Evolutionary conservation across 1,140 invertebrate genomes (phyloP).

Genomic region (Tetragnatha versicolor): DNA sequence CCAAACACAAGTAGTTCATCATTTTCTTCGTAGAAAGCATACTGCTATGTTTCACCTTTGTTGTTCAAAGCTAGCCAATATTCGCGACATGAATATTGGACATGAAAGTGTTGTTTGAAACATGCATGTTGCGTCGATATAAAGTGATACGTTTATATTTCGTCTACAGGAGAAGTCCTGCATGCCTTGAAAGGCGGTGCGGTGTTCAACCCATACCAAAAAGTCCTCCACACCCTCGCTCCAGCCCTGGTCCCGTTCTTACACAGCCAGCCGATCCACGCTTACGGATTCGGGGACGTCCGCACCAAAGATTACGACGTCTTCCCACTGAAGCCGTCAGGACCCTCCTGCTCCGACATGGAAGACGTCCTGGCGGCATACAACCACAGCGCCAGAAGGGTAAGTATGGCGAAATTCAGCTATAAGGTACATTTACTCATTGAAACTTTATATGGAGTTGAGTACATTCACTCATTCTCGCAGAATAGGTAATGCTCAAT

Average conservation of each 20-base stretch:
- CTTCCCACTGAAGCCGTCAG: constrained; percentile 44
- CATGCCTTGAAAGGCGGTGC: constrained; percentile 57
- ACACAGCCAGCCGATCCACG: constrained; percentile 41
- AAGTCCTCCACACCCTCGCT: constrained; percentile 44
- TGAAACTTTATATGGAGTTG: no score
- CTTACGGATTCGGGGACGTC: constrained; percentile 48
- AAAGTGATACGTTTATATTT: no score
- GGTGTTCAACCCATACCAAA: constrained; percentile 52
- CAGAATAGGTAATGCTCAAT: no score
- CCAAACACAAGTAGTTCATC: no score
- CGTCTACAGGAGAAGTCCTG: constrained; percentile 59
- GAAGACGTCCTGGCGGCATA: constrained; percentile 45
- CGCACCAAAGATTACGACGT: constrained; percentile 44
- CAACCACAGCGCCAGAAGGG: constrained; percentile 47
- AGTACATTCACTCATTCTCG: no score
- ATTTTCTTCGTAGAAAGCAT: no score
- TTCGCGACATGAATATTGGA: no score
- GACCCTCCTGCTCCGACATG: constrained; percentile 25
- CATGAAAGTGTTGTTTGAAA: no score
- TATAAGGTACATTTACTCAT: no score
- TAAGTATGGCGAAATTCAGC: neutral
- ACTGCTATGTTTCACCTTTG: no score
- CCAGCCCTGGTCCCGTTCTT: constrained; percentile 39
- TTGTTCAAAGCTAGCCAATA: no score
- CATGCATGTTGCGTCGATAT: no score